Conservation (phyloP, 2,797 vertebrate genomes). For the Botia kubotai region DNA sequence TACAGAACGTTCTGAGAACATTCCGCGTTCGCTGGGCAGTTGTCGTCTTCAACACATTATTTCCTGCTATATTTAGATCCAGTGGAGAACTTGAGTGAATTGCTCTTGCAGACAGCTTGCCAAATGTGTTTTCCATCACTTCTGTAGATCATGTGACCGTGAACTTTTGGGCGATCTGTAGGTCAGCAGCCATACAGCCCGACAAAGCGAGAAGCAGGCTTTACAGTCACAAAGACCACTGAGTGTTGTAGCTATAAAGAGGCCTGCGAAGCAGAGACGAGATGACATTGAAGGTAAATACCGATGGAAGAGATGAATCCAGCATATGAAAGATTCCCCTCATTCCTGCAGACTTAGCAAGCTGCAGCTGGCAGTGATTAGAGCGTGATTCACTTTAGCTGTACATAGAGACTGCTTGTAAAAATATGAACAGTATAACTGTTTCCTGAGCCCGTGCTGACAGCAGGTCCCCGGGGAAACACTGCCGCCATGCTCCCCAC, state of each 20-base stretch:
- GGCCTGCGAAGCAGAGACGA: slow-evolving; percentile 50
- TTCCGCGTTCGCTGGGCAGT: neutral
- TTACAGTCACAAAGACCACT: slow-evolving; percentile 6
- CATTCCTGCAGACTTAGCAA: slow-evolving; percentile 78
- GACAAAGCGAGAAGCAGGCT: neutral
- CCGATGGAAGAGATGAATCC: slow-evolving; percentile 73
- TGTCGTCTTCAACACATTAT: neutral
- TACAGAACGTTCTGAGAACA: no score
- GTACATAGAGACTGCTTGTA: slow-evolving; percentile 86
- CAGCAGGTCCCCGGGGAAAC: slow-evolving; percentile 84
- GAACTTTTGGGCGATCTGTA: slow-evolving; percentile 1
- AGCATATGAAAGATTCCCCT: slow-evolving; percentile 82
- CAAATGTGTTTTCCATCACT: slow-evolving; percentile 6
- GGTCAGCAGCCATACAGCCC: slow-evolving; percentile 5
- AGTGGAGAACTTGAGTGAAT: neutral
- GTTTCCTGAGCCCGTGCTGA: slow-evolving; percentile 94
- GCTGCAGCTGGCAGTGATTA: slow-evolving; percentile 91
- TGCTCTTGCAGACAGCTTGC: neutral
- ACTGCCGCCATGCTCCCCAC: slow-evolving; percentile 72
- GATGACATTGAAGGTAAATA: slow-evolving; percentile 76
- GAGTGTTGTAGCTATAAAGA: slow-evolving; percentile 59
- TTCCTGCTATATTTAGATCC: neutral
- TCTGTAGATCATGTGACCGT: slow-evolving; percentile 2
- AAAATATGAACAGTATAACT: slow-evolving; percentile 89
- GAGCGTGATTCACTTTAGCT: slow-evolving; percentile 87